Evolutionary conservation across 1,140 invertebrate species (phyloP), one percentile per base, ranked within the genome.

Genomic region (Dinoponera quadriceps): DNA sequence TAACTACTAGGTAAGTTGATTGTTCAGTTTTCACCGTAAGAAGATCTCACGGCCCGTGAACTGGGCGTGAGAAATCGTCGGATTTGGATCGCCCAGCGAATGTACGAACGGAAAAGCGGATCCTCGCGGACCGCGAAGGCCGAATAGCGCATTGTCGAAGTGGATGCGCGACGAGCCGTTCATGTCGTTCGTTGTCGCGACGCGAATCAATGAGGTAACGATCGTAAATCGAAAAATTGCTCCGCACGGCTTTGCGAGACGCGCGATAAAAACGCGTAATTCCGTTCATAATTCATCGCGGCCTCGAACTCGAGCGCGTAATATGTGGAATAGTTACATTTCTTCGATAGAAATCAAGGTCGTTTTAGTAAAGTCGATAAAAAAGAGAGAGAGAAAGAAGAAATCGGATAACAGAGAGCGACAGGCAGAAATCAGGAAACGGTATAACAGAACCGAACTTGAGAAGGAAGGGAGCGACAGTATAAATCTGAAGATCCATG

Each of bases 1-100:
- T n/a, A n/a, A n/a, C n/a, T n/a, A n/a, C n/a, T 22, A 78, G 74
- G 49, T 78, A 68, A 78, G 49, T 78, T 44, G 3, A 44, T 27
- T 44, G 33, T 74, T 74, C 55, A 74, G 22, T 27, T 74, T 2
- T 13, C 38, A 22, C 27, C 27, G 22, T 59, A 22, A 9, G 22
- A 59, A 25, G 13, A 59, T 59, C 18, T 62, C 59, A 51, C 29
- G 25, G 33, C 13, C 22, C 38, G 38, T 25, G 22, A 33, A 62
- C 2, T 14, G 49, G 62, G 44, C 20, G 59, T 9, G 18, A 33
- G 44, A 62, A 33, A 55, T 78, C 44, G 22, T 57, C 51, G 16
- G 49, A 57, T 25, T 55, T 49, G 48, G 49, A 75, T 78, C 27
- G 48, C 63, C 22, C 16, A 9, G 20, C 20, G 44, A 75, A 29